Base-by-base conservation (phyloP, 1,140 invertebrate genomes). In the Nomia melanderi region DNA sequence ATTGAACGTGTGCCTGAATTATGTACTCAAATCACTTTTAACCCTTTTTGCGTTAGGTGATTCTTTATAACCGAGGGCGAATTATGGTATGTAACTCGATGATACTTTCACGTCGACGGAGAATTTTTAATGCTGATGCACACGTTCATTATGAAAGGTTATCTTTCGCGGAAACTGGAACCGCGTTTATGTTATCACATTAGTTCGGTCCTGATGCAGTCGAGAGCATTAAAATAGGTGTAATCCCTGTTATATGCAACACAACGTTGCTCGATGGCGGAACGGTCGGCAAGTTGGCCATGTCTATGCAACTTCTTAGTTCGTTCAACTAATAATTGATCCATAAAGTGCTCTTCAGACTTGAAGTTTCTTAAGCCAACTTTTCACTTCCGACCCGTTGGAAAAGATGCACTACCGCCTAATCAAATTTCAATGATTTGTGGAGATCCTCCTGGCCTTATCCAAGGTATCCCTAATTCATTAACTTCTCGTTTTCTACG, bases 251-350 rank as follows among this genome's bases (percentile, higher is more conserved):
- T 67, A 62, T 78, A 67, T 53, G 44, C 54, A 60, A 53, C 39
- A 41, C 11, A 69, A 23, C 31, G 31, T n/a, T 63, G 41, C 50
- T 56, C 81, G 72, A 69, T 76, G 29, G 23, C 39, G 53, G 29
- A 36, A 36, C 53, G 67, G 71, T 62, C 70, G 65, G 71, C 76
- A 69, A 78, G 77, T 82, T 82, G 53, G 59, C 57, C n/a, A 80
- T 79, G 82, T 84, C 67, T 67, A 71, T 77, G 81, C 78, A 84
- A 83, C 65, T 82, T 75, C 33, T 31, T 69, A 82, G 65, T 83
- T 84, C 81, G 53, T 77, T 77, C 81, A 70, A 80, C 83, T 84
- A 83, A 77, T 84, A 84, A 84, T 84, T 84, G 81, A 84, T 84
- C 81, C 63, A 84, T 74, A 83, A 83, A 84, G 78, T 83, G 82